Base-by-base conservation (phyloP, 2,797 vertebrate species). In the Pangasius larnaudii region DNA sequence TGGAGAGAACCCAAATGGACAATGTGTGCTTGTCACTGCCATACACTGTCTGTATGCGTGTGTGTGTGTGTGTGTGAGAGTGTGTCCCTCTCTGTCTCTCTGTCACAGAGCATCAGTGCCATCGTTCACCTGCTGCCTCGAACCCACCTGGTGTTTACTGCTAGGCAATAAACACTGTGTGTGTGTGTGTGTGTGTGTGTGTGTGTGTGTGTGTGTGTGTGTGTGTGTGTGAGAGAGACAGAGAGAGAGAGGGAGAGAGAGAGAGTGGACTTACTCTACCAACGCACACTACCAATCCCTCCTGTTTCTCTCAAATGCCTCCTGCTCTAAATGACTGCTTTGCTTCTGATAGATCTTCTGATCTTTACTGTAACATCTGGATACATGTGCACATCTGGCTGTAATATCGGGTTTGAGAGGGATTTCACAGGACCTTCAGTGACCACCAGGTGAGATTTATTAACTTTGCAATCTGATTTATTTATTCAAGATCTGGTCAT, bases 141-240 rank as follows among this genome's bases (percentile, higher is more conserved):
- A 81, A 63, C 67, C 88, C 84, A 86, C 88, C 84, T 89, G 88
- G 84, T 89, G 84, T 89, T 75, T 74, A 65, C 77, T 86, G 84
- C 30, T 59, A 10, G 24, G 65, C 33, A 79, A 53, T 84, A 71
- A 87, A 63, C n/a, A 1, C 49, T 56, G 16, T 4, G 0, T 33
- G 75, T 78, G 75, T 78, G n/a, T 53, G 27, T 30, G 13, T 77
- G 74, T 51, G 46, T 77, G 46, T 77, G 74, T 9, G 42, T n/a
- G n/a, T n/a, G n/a, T n/a, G n/a, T n/a, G n/a, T 24, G 77, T 56
- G 16, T 4, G 0, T 33, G 75, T 78, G 75, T 78, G n/a, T 53
- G 27, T 30, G 13, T 77, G 74, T 51, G 46, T 77, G 46, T 77
- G 74, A 42, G 63, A 36, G 65, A 59, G 51, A 42, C 71, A 61